A percentile compares a stretch with the other conserved stretches of the same genome.
phyloP scores from a whole-genome alignment of 2,113 vertebrate genomes.

The Arizona elegans region DNA sequence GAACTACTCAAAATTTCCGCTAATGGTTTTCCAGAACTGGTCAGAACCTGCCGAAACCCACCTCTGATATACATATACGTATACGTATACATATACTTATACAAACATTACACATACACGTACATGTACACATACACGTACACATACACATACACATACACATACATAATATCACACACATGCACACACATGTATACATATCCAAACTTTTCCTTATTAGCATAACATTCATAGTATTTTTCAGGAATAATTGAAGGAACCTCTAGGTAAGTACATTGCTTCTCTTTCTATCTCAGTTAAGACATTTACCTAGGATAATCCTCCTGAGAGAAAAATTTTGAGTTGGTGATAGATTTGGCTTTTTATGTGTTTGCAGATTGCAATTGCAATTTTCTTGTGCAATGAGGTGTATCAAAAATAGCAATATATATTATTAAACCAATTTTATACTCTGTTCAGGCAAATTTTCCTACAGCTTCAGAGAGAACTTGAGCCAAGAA shows the following conservation, averaged over 20 bases:
- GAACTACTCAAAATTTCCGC: too few relatives aligned
- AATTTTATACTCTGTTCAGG: not conserved
- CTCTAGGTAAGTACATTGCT: not conserved
- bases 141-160: not conserved
- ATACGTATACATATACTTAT: too few relatives aligned
- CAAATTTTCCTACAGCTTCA: not conserved
- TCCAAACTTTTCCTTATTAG: not conserved
- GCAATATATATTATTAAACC: not conserved
- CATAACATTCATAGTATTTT: not conserved
- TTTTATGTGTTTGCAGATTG: not conserved
- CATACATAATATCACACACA: too few relatives aligned
- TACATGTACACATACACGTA: too few relatives aligned
- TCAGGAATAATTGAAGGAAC: accelerated
- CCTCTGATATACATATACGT: too few relatives aligned
- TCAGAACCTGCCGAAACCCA: too few relatives aligned
- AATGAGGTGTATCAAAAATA: conserved; percentile 1
- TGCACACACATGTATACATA: not conserved
- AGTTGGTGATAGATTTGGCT: not conserved
- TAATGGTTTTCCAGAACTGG: too few relatives aligned
- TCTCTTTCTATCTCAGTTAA: not conserved
- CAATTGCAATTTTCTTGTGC: not conserved
- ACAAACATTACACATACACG: too few relatives aligned
- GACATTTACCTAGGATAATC: not conserved
- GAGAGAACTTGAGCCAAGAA: not conserved
- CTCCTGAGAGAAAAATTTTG: not conserved